Percentiles rank a stretch among this genome's conserved stretches.
Evolutionary conservation across 1,140 invertebrate species (phyloP).

Genomic region (Yoshiicerus persimilis): DNA sequence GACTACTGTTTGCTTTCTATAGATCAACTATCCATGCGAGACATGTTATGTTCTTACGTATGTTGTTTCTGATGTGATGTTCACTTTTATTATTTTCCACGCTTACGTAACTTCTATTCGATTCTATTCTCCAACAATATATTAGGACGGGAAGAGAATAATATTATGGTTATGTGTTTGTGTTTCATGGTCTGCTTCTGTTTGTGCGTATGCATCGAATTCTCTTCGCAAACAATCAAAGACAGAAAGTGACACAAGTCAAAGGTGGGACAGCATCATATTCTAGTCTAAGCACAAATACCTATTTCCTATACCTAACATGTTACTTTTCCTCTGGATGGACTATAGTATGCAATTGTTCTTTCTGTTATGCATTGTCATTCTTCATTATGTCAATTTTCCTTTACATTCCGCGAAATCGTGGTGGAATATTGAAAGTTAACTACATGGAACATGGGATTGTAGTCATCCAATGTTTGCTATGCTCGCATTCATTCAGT

Average conservation of each 20-base stretch:
- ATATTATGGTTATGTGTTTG: background rate
- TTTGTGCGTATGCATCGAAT: background rate
- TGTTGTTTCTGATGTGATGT: background rate
- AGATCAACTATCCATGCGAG: background rate
- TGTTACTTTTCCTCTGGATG: background rate
- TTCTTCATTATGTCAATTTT: background rate
- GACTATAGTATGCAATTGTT: background rate
- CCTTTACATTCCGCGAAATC: background rate
- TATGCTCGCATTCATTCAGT: background rate
- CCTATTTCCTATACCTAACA: background rate
- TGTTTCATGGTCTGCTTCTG: background rate
- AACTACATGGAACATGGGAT: background rate
- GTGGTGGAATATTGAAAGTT: background rate
- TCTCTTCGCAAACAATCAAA: background rate
- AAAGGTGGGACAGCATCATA: background rate
- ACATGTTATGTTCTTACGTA: background rate
- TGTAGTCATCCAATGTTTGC: background rate
- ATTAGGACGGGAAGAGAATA: too few relatives aligned
- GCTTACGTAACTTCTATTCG: background rate
- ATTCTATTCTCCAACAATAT: too few relatives aligned
- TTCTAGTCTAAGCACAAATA: background rate
- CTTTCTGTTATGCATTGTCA: background rate
- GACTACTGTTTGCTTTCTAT: background rate
- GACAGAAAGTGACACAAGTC: slow-evolving; percentile 18
- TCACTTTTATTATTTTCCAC: background rate